phyloP scores from a whole-genome alignment of 2,113 vertebrate species.

The Maylandia zebra region DNA sequence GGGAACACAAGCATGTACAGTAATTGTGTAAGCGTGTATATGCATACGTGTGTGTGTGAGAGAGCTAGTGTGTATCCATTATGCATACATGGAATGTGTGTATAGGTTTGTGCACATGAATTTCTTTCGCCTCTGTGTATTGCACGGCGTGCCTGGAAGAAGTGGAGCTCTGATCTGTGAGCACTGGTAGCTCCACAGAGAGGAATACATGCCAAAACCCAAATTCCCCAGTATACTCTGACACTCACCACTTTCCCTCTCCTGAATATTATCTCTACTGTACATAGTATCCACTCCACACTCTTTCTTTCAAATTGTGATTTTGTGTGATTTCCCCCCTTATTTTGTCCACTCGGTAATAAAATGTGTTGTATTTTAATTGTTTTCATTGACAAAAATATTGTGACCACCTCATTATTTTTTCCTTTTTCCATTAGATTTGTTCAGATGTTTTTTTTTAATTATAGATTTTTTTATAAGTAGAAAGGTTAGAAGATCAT shows the following conservation, averaged over 20 bases:
- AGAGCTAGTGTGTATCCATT: background rate
- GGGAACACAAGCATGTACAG: conserved; percentile 64
- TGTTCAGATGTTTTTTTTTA: background rate
- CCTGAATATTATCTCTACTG: background rate
- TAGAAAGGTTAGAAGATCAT: background rate
- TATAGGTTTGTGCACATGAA: conserved; percentile 29
- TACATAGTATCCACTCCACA: background rate
- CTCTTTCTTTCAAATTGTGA: background rate
- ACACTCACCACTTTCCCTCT: background rate
- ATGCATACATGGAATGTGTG: background rate
- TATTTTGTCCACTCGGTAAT: background rate
- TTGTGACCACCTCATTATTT: background rate
- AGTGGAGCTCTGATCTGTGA: conserved; percentile 72
- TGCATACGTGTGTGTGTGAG: background rate
- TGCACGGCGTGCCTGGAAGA: conserved; percentile 75
- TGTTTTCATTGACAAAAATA: background rate
- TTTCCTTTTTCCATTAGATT: background rate
- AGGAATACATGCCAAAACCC: conserved; percentile 71
- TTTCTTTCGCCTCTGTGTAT: conserved; percentile 75
- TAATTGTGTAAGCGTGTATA: background rate
- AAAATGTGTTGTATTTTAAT: background rate
- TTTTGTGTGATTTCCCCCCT: background rate
- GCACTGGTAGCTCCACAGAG: conserved; percentile 63
- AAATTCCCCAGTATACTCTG: conserved; percentile 41
- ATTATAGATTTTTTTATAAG: background rate